Percentiles rank a stretch among this genome's conserved stretches.
Conservation (phyloP, 23 tunicate species). For the Phallusia fumigata region DNA sequence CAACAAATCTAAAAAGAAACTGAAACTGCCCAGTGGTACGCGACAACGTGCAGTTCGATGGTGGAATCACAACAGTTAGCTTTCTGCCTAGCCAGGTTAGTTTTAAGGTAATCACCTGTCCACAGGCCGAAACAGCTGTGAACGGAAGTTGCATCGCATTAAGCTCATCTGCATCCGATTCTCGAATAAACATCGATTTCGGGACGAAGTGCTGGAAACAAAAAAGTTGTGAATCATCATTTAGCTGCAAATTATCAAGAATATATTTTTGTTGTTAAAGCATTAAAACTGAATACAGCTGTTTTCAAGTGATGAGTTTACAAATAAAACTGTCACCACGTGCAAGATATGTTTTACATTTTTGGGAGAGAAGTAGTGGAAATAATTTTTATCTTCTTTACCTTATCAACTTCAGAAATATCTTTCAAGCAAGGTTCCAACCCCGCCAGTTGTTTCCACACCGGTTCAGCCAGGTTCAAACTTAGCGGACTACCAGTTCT, state of each 20-base stretch:
- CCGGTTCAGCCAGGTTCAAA: slow-evolving; percentile 76
- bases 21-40: no score
- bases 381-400: no score
- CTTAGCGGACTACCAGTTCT: slow-evolving; percentile 88
- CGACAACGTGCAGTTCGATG: no score
- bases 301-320: neutral
- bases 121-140: slow-evolving; percentile 41
- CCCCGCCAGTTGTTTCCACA: slow-evolving; percentile 83
- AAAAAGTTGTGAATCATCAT: neutral
- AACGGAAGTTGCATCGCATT: slow-evolving; percentile 62
- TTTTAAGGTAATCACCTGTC: slow-evolving; percentile 43
- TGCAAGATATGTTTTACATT: no score
- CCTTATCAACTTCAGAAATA: slow-evolving; percentile 79
- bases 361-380: no score
- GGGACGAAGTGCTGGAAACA: slow-evolving; percentile 65
- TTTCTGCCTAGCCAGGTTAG: no score
- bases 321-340: neutral
- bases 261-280: no score
- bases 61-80: no score
- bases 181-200: slow-evolving; percentile 61
- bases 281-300: neutral
- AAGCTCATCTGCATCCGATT: slow-evolving; percentile 52
- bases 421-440: slow-evolving; percentile 51
- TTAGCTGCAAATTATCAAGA: neutral
- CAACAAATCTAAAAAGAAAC: no score